These are phyloP conservation scores for Propithecus coquereli DNA, from an alignment of 2,113 vertebrate species.

Conservation along the genomic window DNA sequence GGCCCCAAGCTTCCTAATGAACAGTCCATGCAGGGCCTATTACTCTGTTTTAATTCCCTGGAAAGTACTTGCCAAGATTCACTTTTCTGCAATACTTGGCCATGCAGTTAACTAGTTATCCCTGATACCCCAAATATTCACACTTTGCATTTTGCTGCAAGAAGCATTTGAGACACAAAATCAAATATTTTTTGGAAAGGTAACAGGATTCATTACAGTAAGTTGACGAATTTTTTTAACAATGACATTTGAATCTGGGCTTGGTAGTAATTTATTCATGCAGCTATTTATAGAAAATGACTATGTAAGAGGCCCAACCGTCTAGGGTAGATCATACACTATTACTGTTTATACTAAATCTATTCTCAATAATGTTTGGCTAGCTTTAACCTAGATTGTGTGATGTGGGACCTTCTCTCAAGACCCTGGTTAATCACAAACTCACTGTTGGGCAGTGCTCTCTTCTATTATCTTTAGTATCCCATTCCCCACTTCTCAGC, in stretches of 20 bases:
- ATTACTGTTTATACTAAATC: not conserved
- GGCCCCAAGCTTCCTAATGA: no score
- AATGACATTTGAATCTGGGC: not conserved
- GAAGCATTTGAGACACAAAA: not conserved
- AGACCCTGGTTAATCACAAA: not conserved
- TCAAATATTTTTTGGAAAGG: not conserved
- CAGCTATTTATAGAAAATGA: not conserved
- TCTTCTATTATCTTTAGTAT: not conserved
- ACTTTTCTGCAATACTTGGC: no score
- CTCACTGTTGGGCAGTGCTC: not conserved
- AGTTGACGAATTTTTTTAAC: not conserved
- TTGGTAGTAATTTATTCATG: not conserved
- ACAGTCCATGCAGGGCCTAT: no score
- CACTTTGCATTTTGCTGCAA: not conserved
- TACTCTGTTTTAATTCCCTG: no score
- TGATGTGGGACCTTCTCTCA: not conserved
- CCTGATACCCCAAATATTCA: not conserved
- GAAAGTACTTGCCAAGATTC: no score
- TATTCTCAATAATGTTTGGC: not conserved
- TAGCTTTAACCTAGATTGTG: not conserved
- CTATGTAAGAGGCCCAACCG: not conserved
- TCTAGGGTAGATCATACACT: not conserved
- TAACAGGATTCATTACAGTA: not conserved
- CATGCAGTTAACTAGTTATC: no score
- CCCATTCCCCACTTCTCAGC: not conserved